phyloP scores from a whole-genome alignment of 2,113 vertebrate species.

The Odocoileus virginianus region DNA sequence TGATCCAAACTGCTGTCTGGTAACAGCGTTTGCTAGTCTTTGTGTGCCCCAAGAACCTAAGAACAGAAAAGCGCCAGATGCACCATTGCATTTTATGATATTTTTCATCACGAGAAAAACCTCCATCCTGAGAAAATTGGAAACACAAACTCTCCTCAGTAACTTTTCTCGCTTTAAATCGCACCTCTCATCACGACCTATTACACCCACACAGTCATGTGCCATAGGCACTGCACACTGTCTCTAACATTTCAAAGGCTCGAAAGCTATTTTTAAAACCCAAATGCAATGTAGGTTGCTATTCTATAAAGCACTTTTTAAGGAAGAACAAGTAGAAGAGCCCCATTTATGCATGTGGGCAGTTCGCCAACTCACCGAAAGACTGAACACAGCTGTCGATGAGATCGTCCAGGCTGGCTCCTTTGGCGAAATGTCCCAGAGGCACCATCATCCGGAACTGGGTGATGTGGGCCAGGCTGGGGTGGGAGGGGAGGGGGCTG shows the following conservation, averaged over 20 bases:
- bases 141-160: conserved; percentile 24
- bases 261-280: conserved; percentile 62
- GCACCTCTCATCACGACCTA: conserved; percentile 65
- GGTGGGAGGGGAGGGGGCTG: conserved; percentile 80
- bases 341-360: conserved; percentile 31
- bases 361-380: conserved; percentile 87
- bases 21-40: not conserved
- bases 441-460: conserved; percentile 85
- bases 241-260: conserved; percentile 57
- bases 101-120: not conserved
- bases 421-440: conserved; percentile 90
- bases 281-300: conserved; percentile 62
- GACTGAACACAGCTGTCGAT: conserved; percentile 93
- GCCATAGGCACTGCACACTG: conserved; percentile 35
- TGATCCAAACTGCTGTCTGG: not conserved
- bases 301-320: conserved; percentile 37
- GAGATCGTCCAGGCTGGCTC: conserved; percentile 93
- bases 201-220: conserved; percentile 64
- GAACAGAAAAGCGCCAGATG: not conserved
- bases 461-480: conserved; percentile 80
- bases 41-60: not conserved
- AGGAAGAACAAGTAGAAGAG: conserved; percentile 47
- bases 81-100: not conserved
- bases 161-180: conserved; percentile 63
- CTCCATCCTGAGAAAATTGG: not conserved